Conservation (phyloP, 2,888 invertebrate species). For the Diadegma fenestrale region DNA sequence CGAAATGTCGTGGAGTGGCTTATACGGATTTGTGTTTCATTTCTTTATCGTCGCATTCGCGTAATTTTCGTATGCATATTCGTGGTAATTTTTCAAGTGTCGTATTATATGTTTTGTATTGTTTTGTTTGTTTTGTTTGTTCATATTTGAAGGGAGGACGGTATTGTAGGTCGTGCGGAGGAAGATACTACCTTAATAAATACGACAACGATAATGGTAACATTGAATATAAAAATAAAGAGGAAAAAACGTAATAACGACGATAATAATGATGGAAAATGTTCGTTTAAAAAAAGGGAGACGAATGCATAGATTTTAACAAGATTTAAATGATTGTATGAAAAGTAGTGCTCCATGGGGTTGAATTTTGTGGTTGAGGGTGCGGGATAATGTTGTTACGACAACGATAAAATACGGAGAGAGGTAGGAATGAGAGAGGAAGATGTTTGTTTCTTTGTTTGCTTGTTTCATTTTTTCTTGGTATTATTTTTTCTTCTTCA, state of each 20-base stretch:
- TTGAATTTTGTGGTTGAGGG: background rate
- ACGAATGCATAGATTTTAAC: conserved; percentile 19
- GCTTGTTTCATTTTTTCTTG: conserved; percentile 17
- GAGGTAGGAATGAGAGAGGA: conserved; percentile 63
- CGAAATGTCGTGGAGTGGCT: conserved; percentile 37
- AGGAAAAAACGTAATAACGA: conserved; percentile 6
- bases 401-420: conserved; percentile 52
- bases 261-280: conserved; percentile 23
- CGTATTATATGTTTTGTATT: conserved; percentile 12
- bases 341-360: conserved; percentile 31
- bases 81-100: background rate
- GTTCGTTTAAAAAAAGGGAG: background rate
- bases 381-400: conserved; percentile 19
- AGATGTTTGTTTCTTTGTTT: conserved; percentile 43
- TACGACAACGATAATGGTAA: conserved; percentile 48
- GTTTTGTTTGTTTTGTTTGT: conserved; percentile 12
- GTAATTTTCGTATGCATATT: conserved; percentile 15
- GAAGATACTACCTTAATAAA: conserved; percentile 61
- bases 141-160: conserved; percentile 61
- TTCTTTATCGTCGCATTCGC: conserved; percentile 1
- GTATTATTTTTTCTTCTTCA: conserved; percentile 10
- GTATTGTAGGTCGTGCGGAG: conserved; percentile 67
- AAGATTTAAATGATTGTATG: conserved; percentile 15
- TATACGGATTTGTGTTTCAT: conserved; percentile 70
- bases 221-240: conserved; percentile 14